Evolutionary conservation across 2,113 vertebrate species (phyloP), one percentile per base, ranked within the genome.

Genomic region (Gobius niger): DNA sequence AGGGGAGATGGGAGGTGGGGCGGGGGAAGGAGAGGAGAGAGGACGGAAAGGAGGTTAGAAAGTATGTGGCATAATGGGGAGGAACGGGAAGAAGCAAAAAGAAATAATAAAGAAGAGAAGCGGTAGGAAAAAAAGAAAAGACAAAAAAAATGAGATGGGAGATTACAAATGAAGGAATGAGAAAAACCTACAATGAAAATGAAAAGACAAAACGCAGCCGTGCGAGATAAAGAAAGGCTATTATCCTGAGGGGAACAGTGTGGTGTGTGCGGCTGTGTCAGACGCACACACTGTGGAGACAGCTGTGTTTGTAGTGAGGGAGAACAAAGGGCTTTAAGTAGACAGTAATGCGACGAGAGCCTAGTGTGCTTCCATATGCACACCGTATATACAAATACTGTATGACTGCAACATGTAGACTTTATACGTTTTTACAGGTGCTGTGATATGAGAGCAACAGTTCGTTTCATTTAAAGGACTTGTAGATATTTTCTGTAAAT

Each of bases 321-420:
- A 80, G 83, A 88, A 88, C 83, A 87, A 87, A 84, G 73, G 75
- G 80, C 82, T 80, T 82, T 87, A 86, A 86, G 85, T 84, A 84
- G 75, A 82, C 84, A 16, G 82, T 84, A 84, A 90, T 85, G 82
- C 83, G 85, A 90, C 87, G 80, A 86, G 82, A 53, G 82, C 75
- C 77, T 52, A 9, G 47, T 18, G 68, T 0, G 14, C 59, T n/a
- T 63, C 7, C 68, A 70, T 63, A 51, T 49, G 34, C 7, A 15
- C 12, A 34, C 19, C 24, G 24, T 19, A 14, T 1, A 70, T 57
- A 54, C 59, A 10, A 34, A 44, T 15, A 4, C 18, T 49, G 50
- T 9, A 54, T 9, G 40, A 15, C 34, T 7, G 16, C 41, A 47
- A 9, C 13, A 41, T 41, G 10, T 34, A 60, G 4, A 42, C 42